Evolutionary conservation across 35 echinoderm and acorn worm genomes (phyloP).

Genomic region (Ptychodera flava): DNA sequence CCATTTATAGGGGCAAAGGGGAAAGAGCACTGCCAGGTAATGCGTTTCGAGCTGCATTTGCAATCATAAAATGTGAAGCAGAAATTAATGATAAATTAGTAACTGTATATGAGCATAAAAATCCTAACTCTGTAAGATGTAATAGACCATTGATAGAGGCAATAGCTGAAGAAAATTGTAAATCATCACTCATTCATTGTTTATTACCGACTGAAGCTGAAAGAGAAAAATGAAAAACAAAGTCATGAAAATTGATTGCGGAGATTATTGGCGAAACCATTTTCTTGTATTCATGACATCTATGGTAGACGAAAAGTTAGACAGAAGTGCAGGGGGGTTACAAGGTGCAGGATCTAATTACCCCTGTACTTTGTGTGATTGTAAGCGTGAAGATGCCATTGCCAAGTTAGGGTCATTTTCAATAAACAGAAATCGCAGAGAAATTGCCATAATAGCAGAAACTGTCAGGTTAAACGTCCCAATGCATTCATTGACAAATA

Average conservation of each 20-base stretch:
- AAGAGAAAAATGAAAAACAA: neutral
- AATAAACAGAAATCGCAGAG: neutral
- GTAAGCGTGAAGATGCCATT: neutral
- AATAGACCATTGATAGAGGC: conserved; percentile 10
- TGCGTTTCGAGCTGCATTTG: conserved; percentile 25
- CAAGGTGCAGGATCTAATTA: conserved; percentile 8
- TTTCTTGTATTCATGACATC: conserved; percentile 3
- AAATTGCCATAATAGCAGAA: conserved; percentile 2
- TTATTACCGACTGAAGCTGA: neutral
- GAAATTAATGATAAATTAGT: neutral
- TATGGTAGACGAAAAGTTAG: conserved; percentile 38
- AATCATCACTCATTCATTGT: neutral
- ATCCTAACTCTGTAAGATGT: conserved; percentile 20
- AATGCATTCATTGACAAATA: neutral
- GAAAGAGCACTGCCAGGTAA: conserved; percentile 18
- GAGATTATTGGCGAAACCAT: neutral
- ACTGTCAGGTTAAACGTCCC: neutral
- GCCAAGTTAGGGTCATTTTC: neutral
- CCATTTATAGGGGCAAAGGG: neutral
- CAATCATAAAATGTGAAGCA: conserved; percentile 8
- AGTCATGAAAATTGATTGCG: neutral
- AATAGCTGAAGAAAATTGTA: conserved; percentile 4
- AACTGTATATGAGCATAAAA: conserved; percentile 9
- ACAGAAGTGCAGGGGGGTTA: neutral
- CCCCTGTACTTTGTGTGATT: conserved; percentile 7